Percentiles rank a stretch among this genome's conserved stretches.
Conservation (phyloP, 2,113 vertebrate species). For the Tychaedon coryphoeus region DNA sequence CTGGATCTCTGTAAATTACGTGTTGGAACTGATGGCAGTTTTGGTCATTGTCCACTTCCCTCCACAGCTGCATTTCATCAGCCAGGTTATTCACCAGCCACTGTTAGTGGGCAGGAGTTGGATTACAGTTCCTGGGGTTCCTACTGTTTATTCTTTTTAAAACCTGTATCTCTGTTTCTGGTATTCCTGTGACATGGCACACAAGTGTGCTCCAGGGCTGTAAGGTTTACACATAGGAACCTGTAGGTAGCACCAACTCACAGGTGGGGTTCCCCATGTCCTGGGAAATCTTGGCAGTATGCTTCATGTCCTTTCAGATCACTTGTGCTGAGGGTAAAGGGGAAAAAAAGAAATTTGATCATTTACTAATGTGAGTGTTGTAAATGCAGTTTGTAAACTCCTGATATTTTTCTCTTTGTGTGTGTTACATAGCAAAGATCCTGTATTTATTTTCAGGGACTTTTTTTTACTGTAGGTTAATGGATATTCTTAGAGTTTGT, state of each 20-base stretch:
- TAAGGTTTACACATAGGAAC: background rate
- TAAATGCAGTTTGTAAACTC: background rate
- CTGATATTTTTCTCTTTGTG: background rate
- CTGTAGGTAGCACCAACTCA: background rate
- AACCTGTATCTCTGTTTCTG: background rate
- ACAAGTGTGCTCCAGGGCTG: background rate
- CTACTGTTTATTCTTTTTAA: fast-evolving
- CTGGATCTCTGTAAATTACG: background rate
- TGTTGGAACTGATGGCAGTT: background rate
- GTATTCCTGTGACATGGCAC: background rate
- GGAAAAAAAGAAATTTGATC: fast-evolving
- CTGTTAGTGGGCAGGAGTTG: background rate
- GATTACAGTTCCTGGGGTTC: background rate
- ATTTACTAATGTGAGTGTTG: background rate
- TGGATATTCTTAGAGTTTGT: background rate
- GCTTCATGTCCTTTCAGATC: background rate
- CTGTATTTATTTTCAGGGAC: background rate
- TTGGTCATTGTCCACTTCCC: background rate
- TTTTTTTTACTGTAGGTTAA: background rate
- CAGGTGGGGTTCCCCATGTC: background rate
- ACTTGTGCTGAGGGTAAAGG: background rate
- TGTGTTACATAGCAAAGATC: background rate
- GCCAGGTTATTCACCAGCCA: background rate
- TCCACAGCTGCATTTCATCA: background rate
- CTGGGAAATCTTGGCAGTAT: background rate